phyloP scores from a whole-genome alignment of 2,888 invertebrate genomes.

The Flexamia atlantica region DNA sequence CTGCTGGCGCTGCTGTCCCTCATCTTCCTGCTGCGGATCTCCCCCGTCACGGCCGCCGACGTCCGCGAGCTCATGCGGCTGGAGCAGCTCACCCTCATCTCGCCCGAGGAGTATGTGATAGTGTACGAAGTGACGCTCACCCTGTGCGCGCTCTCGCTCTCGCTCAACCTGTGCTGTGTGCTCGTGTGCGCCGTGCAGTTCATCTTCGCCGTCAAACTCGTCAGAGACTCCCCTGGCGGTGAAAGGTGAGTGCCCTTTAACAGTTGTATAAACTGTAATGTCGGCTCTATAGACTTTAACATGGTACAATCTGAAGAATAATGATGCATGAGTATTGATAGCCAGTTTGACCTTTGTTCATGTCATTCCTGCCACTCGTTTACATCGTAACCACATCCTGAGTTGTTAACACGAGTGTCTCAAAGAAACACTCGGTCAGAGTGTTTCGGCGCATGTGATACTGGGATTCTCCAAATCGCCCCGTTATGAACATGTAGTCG shows the following conservation, averaged over 20 bases:
- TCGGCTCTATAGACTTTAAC: too few species aligned
- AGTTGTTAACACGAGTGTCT: too few species aligned
- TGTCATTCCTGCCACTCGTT: too few species aligned
- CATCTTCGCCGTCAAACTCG: slow-evolving; percentile 94
- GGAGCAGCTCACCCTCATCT: slow-evolving; percentile 79
- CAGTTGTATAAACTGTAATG: too few species aligned
- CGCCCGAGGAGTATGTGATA: slow-evolving; percentile 89
- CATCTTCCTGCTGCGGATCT: slow-evolving; percentile 91
- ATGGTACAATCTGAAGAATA: too few species aligned
- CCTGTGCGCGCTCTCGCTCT: slow-evolving; percentile 91
- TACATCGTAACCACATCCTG: too few species aligned
- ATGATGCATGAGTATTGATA: too few species aligned
- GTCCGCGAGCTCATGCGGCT: slow-evolving; percentile 77
- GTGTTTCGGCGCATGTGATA: too few species aligned
- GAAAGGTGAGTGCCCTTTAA: slow-evolving; percentile 80
- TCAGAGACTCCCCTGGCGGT: slow-evolving; percentile 89
- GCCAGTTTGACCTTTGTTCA: too few species aligned
- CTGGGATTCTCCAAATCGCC: too few species aligned
- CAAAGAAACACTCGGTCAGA: too few species aligned
- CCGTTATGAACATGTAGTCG: too few species aligned
- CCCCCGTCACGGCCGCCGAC: slow-evolving; percentile 79
- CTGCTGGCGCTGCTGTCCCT: slow-evolving; percentile 90
- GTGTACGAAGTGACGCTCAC: slow-evolving; percentile 96
- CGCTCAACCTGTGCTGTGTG: slow-evolving; percentile 93
- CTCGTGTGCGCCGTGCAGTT: slow-evolving; percentile 97